Evolutionary conservation across 2,888 invertebrate genomes (phyloP).

Genomic region (Apodemia mormo): DNA sequence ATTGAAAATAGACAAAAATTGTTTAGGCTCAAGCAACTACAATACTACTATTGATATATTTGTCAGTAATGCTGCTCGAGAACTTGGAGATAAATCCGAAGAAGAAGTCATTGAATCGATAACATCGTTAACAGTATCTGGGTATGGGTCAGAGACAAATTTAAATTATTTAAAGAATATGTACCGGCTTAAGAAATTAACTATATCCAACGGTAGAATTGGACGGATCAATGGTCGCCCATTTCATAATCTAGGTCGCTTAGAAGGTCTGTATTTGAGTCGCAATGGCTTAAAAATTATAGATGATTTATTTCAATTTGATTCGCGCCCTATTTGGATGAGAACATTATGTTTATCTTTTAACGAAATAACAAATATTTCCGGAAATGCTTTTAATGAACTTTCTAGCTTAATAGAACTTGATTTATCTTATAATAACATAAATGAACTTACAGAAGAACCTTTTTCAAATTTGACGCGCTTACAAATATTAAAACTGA

Average conservation of each 20-base stretch:
- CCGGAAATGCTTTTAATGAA: slow-evolving; percentile 52
- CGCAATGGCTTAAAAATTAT: slow-evolving; percentile 54
- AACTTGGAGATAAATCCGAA: slow-evolving; percentile 33
- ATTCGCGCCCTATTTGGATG: slow-evolving; percentile 52
- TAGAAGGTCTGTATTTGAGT: slow-evolving; percentile 59
- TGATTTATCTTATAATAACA: slow-evolving; percentile 60
- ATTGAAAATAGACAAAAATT: slow-evolving; percentile 48
- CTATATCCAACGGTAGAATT: slow-evolving; percentile 51
- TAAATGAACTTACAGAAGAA: slow-evolving; percentile 56
- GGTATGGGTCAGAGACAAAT: slow-evolving; percentile 48
- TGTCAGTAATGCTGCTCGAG: slow-evolving; percentile 47
- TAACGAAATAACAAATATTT: slow-evolving; percentile 53
- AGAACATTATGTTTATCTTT: slow-evolving; percentile 50
- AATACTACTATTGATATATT: slow-evolving; percentile 54
- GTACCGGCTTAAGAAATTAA: slow-evolving; percentile 49
- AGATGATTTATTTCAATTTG: slow-evolving; percentile 55
- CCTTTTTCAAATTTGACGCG: slow-evolving; percentile 61
- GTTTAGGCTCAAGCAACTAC: slow-evolving; percentile 57
- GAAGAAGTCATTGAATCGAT: slow-evolving; percentile 49
- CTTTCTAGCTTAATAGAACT: slow-evolving; percentile 56
- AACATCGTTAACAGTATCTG: slow-evolving; percentile 53
- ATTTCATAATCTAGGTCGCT: slow-evolving; percentile 49
- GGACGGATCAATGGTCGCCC: slow-evolving; percentile 49
- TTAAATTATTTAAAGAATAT: slow-evolving; percentile 56
- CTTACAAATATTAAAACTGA: slow-evolving; percentile 53